Percentiles rank a stretch among this genome's conserved stretches.
Conservation (phyloP, 1,140 invertebrate species). For the Lasioglossum albipes region DNA sequence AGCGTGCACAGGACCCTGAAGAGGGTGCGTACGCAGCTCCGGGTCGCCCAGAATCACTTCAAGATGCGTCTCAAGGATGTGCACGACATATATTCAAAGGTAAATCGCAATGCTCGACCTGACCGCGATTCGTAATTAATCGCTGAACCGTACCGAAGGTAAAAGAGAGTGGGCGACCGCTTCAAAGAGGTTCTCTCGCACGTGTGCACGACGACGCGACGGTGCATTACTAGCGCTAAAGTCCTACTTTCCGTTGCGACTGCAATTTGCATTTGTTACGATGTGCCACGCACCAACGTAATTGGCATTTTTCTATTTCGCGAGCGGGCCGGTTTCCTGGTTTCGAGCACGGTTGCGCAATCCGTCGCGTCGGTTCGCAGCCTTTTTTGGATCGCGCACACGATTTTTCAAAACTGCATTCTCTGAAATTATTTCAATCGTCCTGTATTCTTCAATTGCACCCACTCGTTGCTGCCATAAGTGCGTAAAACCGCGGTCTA, state of each 20-base stretch:
- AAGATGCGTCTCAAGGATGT: constrained; percentile 70
- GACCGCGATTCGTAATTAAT: constrained; percentile 61
- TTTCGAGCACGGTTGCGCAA: no score
- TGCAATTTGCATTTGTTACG: constrained; percentile 60
- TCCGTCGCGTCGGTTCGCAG: no score
- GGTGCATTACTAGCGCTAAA: constrained; percentile 38
- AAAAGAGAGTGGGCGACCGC: constrained; percentile 53
- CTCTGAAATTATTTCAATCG: no score
- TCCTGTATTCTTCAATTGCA: no score
- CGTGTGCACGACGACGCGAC: constrained; percentile 46
- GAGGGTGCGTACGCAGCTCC: constrained; percentile 74
- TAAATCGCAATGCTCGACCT: constrained; percentile 53
- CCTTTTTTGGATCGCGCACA: no score
- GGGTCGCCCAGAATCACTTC: constrained; percentile 75
- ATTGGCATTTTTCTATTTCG: constrained; percentile 42
- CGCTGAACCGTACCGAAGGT: constrained; percentile 32
- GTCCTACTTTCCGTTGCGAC: constrained; percentile 58
- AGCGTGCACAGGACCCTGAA: constrained; percentile 73
- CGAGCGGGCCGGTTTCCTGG: no score
- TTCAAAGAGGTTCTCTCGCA: constrained; percentile 44
- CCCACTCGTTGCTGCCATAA: no score
- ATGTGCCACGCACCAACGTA: constrained; percentile 48
- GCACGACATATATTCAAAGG: constrained; percentile 73
- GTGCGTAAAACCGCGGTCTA: no score
- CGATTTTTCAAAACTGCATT: no score